phyloP scores from a whole-genome alignment of 2,113 vertebrate species.

The Bombycilla garrulus region DNA sequence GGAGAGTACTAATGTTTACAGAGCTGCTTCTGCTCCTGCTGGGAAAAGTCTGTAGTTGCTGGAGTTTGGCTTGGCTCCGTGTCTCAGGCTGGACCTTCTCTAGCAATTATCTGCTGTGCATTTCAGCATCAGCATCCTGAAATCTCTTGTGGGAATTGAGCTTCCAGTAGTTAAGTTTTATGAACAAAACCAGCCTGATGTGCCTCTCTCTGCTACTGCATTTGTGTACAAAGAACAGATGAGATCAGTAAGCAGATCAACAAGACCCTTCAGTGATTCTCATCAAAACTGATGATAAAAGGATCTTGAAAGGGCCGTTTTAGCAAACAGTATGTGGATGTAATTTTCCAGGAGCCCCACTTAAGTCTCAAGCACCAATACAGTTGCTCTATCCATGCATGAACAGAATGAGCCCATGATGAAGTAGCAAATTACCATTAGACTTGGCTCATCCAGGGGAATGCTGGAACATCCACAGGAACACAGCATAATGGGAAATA shows the following conservation, averaged over 20 bases:
- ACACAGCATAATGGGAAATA: not conserved
- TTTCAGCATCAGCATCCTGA: not conserved
- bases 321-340: not conserved
- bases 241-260: conserved; percentile 12
- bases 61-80: not conserved
- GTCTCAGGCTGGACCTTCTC: not conserved
- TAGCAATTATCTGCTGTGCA: not conserved
- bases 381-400: conserved; percentile 15
- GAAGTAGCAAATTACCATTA: conserved; percentile 47
- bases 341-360: conserved; percentile 19
- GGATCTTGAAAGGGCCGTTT: conserved; percentile 13
- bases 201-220: not conserved
- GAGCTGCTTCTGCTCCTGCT: not conserved
- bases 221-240: not conserved
- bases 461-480: not conserved
- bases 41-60: not conserved
- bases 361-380: conserved; percentile 16
- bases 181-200: not conserved
- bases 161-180: conserved; percentile 15
- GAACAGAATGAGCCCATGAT: conserved; percentile 42
- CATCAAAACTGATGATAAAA: conserved; percentile 33
- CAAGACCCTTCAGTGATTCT: conserved; percentile 9
- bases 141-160: not conserved
- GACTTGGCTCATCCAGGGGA: not conserved
- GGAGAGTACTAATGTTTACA: not conserved